Evolutionary conservation across 2,888 invertebrate genomes (phyloP), one percentile per base, ranked within the genome.

Genomic region (Lymantria dispar): DNA sequence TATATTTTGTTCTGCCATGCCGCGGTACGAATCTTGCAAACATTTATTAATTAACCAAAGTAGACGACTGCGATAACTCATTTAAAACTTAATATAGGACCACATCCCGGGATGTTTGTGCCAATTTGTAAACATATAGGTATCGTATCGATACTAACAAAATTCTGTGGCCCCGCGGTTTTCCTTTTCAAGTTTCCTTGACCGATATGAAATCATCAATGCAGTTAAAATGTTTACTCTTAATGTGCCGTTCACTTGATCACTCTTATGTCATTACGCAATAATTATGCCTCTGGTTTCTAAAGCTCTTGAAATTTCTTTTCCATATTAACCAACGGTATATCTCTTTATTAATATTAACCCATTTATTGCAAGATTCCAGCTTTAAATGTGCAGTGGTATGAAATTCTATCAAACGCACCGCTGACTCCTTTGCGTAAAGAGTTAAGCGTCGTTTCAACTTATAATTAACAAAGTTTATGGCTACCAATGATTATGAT

Each of bases 151-250:
- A 51, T 60, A 68, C 66, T 61, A 62, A 70, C 66, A 70, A 70
- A 68, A 60, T 54, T 56, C 50, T 50, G 59, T 62, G 52, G 60
- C 53, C 57, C 64, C 68, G 73, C 69, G 71, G 72, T 80, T 82
- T 85, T 83, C 73, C 76, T 79, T 69, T 64, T 62, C 64, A 50
- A 53, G 76, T 83, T 84, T 81, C 87, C 87, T 87, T 88, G 87
- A 86, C 85, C 85, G 74, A 71, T 77, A 85, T 87, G 85, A 87
- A 84, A 85, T 87, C 85, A 85, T 84, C 83, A 68, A 58, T 73
- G 68, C 64, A 68, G 73, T 70, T 74, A 74, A 77, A 80, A 73
- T 85, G 78, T 84, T 85, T 84, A 76, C 80, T 78, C 77, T 80
- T 64, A 71, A 70, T 62, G 67, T 76, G 85, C 78, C 84, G 81